Percentiles rank a stretch among this genome's conserved stretches.
phyloP scores from a whole-genome alignment of 2,888 invertebrate species.

The Diploptera punctata region DNA sequence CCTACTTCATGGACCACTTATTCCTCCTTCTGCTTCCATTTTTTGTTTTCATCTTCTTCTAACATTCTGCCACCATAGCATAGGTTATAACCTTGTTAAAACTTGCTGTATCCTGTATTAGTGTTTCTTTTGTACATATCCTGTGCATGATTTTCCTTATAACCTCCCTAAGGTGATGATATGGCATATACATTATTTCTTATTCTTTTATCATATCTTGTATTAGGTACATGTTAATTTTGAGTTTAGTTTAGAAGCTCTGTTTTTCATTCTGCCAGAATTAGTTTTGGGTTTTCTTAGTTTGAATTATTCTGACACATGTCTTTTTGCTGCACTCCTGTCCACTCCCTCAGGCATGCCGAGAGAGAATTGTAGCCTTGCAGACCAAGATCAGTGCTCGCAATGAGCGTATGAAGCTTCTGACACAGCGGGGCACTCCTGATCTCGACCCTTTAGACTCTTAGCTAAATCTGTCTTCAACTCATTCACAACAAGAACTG shows the following conservation, averaged over 20 bases:
- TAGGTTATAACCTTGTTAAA: no score
- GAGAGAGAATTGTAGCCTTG: slow-evolving; percentile 84
- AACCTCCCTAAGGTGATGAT: no score
- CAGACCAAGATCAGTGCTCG: slow-evolving; percentile 88
- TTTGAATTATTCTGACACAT: slow-evolving; percentile 48
- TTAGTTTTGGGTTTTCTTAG: slow-evolving; percentile 36
- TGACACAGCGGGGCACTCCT: slow-evolving; percentile 87
- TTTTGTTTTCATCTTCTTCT: no score
- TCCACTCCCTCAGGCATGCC: slow-evolving; percentile 69
- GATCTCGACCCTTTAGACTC: slow-evolving; percentile 79
- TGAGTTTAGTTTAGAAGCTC: slow-evolving; percentile 9
- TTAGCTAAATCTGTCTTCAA: slow-evolving; percentile 54
- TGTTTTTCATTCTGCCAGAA: slow-evolving; percentile 11
- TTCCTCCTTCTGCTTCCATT: no score
- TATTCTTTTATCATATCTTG: slow-evolving; percentile 1
- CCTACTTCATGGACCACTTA: no score
- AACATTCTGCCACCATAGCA: no score
- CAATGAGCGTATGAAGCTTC: slow-evolving; percentile 85
- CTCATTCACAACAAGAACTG: not conserved
- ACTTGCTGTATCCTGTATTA: no score
- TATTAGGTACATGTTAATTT: slow-evolving; percentile 9
- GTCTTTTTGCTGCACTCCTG: slow-evolving; percentile 56
- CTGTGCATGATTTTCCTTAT: no score
- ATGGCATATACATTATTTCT: slow-evolving; percentile 10
- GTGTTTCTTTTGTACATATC: no score